A percentile compares a stretch with the other conserved stretches of the same genome.
Evolutionary conservation across 2,888 invertebrate species (phyloP).

Genomic region (Phortica magna): DNA sequence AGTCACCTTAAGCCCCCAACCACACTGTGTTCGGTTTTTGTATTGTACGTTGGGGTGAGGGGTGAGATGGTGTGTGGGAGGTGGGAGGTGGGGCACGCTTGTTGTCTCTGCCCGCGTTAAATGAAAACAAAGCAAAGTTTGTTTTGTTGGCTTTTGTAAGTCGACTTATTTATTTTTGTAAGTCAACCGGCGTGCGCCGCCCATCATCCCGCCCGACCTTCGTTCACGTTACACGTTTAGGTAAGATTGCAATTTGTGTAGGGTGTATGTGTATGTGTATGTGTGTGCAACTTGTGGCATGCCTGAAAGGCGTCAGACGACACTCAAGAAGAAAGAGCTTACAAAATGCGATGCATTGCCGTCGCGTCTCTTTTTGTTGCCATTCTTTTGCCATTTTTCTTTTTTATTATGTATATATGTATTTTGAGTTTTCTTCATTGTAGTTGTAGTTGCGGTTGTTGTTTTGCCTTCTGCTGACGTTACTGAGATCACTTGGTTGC

Average conservation of each 20-base stretch:
- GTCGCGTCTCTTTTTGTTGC: not conserved
- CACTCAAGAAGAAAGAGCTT: not conserved
- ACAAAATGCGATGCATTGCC: not conserved
- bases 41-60: not conserved
- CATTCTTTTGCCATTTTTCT: not conserved
- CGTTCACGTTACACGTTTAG: too few relatives aligned
- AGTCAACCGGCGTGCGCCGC: too few relatives aligned
- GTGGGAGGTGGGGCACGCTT: not conserved
- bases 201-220: not conserved
- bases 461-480: too few relatives aligned
- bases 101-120: not conserved
- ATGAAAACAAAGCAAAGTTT: not conserved
- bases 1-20: not conserved
- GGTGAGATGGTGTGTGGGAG: too few relatives aligned
- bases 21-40: not conserved
- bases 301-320: constrained; percentile 55
- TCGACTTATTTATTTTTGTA: not conserved
- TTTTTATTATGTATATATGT: too few relatives aligned
- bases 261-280: constrained; percentile 15
- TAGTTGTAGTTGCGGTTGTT: not conserved
- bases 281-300: constrained; percentile 64
- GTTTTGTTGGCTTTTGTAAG: constrained; percentile 8
- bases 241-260: constrained; percentile 15
- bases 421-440: not conserved
- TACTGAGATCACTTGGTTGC: too few relatives aligned